Percentiles rank a stretch among this genome's conserved stretches.
Conservation (phyloP, 1,140 invertebrate species). For the Papilio polytes region DNA sequence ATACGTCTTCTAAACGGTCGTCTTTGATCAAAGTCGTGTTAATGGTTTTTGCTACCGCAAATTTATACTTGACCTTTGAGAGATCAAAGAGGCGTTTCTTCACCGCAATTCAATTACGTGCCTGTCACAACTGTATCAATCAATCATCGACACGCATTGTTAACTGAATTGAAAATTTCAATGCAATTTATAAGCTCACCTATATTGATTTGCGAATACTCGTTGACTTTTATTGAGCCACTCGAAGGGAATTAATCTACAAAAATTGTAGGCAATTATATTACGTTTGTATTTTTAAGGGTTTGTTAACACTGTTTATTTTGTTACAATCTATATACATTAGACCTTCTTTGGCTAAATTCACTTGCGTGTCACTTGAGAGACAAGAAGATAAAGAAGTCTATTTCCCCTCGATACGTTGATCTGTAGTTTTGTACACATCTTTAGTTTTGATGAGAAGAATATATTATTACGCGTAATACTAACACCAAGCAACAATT, state of each 20-base stretch:
- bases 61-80: neutral
- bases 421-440: no score
- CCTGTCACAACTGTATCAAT: conserved; percentile 24
- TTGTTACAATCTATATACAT: no score
- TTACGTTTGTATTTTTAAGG: no score
- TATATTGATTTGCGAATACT: conserved; percentile 17
- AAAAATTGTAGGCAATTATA: neutral
- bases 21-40: neutral
- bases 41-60: neutral
- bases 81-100: neutral
- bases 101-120: conserved; percentile 19
- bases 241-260: neutral
- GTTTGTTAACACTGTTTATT: no score
- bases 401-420: no score
- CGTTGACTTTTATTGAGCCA: neutral
- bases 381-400: no score
- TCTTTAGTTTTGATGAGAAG: no score
- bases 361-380: no score
- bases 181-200: conserved; percentile 12
- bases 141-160: conserved; percentile 8
- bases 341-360: no score
- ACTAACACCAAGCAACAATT: no score
- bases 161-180: conserved; percentile 15
- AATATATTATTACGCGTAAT: no score
- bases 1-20: no score